Evolutionary conservation across 2,888 invertebrate genomes (phyloP).

Genomic region (Tenthredo scrophulariae): DNA sequence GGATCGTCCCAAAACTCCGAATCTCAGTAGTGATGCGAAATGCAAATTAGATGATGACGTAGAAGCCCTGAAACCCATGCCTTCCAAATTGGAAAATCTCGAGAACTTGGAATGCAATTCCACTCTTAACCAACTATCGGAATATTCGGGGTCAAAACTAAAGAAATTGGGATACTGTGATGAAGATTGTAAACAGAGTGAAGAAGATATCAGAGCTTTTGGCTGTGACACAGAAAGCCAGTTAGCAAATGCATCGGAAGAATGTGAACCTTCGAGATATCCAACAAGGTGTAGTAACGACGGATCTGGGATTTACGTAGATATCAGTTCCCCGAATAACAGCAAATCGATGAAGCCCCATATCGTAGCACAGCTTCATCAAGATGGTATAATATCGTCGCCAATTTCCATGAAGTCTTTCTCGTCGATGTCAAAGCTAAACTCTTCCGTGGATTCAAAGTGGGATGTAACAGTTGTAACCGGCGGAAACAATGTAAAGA

Average conservation of each 20-base stretch:
- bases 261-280: neutral
- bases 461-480: conserved; percentile 54
- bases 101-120: neutral
- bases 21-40: neutral
- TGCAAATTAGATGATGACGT: neutral
- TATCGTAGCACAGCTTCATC: neutral
- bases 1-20: neutral
- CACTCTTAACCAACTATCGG: neutral
- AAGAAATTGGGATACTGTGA: neutral
- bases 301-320: neutral
- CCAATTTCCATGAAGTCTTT: conserved; percentile 50
- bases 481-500: conserved; percentile 39
- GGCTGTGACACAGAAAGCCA: neutral
- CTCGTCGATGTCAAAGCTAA: conserved; percentile 60
- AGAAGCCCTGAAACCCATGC: neutral
- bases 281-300: neutral
- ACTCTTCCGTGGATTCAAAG: conserved; percentile 46
- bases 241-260: conserved; percentile 11
- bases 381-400: neutral
- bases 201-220: neutral
- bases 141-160: neutral
- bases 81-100: neutral
- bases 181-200: neutral
- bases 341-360: neutral
- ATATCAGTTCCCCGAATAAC: conserved; percentile 3